Conservation (phyloP, 2,113 vertebrate genomes). For the Petrocephalus zakoni region DNA sequence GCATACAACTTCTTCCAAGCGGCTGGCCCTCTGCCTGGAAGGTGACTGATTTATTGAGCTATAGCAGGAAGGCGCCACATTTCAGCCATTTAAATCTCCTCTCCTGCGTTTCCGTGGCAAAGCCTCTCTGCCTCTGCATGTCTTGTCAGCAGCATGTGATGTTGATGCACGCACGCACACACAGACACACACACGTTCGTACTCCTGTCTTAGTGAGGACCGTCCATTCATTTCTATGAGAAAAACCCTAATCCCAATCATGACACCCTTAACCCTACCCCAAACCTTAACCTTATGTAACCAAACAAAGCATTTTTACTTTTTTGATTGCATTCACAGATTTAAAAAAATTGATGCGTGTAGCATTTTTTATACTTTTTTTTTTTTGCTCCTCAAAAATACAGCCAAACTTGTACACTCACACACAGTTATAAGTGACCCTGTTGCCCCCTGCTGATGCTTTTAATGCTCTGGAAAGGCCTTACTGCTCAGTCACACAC, state of each 20-base stretch:
- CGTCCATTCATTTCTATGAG: background rate
- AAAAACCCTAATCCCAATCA: background rate
- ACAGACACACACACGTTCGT: background rate
- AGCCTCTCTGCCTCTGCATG: background rate
- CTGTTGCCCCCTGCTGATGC: background rate
- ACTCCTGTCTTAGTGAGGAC: background rate
- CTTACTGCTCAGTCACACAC: background rate
- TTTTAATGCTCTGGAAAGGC: background rate
- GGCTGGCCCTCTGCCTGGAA: background rate
- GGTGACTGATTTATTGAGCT: conserved; percentile 30
- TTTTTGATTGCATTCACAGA: background rate
- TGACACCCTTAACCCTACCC: no score
- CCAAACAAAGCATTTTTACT: background rate
- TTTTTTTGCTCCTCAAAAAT: no score
- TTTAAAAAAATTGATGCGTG: no score
- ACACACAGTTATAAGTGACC: background rate
- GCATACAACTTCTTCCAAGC: conserved; percentile 11
- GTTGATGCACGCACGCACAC: background rate
- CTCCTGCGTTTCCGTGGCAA: conserved; percentile 13
- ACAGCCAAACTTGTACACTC: background rate
- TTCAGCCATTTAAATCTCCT: conserved; percentile 22
- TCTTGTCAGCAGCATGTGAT: conserved; percentile 2
- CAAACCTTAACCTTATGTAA: no score
- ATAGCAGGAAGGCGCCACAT: conserved; percentile 27
- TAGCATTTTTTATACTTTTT: no score